These are phyloP conservation scores for Cervus canadensis DNA, from an alignment of 2,113 vertebrate species.

Conservation along the genomic window DNA sequence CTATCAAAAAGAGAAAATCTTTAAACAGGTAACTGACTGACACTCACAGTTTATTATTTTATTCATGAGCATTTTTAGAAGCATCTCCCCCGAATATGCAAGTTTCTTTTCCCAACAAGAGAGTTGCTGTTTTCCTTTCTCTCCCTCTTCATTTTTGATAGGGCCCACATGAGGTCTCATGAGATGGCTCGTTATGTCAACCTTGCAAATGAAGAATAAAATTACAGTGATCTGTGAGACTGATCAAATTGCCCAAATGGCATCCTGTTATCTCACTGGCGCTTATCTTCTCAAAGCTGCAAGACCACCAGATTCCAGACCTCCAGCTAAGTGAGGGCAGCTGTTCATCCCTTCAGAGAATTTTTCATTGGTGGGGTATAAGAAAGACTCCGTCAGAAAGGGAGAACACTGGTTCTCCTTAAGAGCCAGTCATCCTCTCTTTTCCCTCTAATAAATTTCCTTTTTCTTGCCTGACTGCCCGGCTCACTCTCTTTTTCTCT, in stretches of 20 bases:
- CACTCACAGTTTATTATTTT: background rate
- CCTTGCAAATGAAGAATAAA: background rate
- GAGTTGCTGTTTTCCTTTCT: background rate
- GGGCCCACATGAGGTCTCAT: background rate
- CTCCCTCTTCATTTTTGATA: background rate
- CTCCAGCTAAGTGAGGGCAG: background rate
- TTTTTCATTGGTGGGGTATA: background rate
- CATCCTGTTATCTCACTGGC: background rate
- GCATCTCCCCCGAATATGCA: background rate
- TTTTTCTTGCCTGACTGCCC: background rate
- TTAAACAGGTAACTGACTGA: background rate
- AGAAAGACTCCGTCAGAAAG: background rate
- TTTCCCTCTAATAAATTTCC: background rate
- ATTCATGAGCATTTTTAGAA: background rate
- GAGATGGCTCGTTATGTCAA: accelerated
- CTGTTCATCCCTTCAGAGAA: background rate
- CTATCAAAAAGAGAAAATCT: background rate
- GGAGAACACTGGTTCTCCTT: accelerated
- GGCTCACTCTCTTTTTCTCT: accelerated
- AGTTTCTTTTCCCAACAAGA: background rate
- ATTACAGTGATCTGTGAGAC: background rate
- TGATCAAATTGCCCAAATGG: background rate
- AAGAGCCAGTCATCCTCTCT: background rate
- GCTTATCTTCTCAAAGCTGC: background rate
- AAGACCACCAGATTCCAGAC: background rate